Base-by-base conservation (phyloP, 1,140 invertebrate genomes). In the Archegozetes longisetosus region DNA sequence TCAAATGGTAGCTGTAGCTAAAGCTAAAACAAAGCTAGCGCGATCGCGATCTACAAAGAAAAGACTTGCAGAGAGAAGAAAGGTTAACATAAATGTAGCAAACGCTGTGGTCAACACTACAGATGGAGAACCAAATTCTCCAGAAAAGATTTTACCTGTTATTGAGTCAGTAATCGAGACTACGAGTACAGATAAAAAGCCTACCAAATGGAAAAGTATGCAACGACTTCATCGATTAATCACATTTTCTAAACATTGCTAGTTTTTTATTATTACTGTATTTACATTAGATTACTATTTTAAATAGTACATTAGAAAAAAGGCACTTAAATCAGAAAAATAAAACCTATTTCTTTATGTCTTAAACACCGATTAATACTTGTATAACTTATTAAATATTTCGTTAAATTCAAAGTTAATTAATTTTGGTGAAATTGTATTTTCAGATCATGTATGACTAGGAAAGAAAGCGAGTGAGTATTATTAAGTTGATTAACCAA, bases 101-200 rank as follows among this genome's bases (percentile, higher is more conserved):
- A 17, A 28, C 12, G 22, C 29, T 26, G 27, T 32, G 14, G 3
- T 50, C 13, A 22, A 58, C 3, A 58, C 55, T 29, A 23, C 32
- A 26, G 24, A 9, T 55, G 28, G 49, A 4, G 48, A 50, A 2
- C 48, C 32, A n/a, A 3, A 32, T 23, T 58, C 48, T 13, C 48
- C 56, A 22, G 56, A 55, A 52, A 58, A 58, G 46, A 29, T 57
- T 3, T 50, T 57, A 29, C 55, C 55, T 17, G 32, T 50, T 9
- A 32, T 57, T 28, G 12, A 17, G 6, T 4, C 50, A 6, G 20
- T 52, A 4, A 57, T 23, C 3, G 55, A 57, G 17, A 20, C 27
- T 22, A 22, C n/a, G 12, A 28, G 6, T 23, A 20, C 20, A 29
- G 28, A 17, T 57, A 28, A 9, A 57, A 57, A 57, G 32, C 12